Percentiles rank a stretch among this genome's conserved stretches.
These are phyloP conservation scores for Malurus cyaneus DNA, from an alignment of 2,113 vertebrate species.

Conservation along the genomic window DNA sequence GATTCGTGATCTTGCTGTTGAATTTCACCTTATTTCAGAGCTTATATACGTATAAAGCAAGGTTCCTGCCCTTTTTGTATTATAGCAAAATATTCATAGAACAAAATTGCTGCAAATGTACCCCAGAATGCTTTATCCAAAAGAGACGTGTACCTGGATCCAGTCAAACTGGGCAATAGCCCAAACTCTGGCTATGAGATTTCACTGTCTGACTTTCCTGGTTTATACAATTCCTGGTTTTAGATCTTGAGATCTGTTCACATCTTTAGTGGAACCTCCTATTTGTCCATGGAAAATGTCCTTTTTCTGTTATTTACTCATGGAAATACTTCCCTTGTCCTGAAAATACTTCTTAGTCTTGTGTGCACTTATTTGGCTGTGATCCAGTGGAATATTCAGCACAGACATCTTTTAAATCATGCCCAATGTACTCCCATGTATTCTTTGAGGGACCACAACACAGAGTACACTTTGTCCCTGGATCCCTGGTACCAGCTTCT, in stretches of 20 bases:
- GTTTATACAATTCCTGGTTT: not conserved
- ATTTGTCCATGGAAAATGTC: not conserved
- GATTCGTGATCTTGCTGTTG: not conserved
- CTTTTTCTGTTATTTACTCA: not conserved
- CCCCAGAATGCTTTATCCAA: not conserved
- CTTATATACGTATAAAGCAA: not conserved
- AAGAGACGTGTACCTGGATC: not conserved
- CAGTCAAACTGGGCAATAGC: not conserved
- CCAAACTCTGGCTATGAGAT: not conserved
- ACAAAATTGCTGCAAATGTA: not conserved
- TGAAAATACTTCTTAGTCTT: not conserved
- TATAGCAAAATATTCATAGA: not conserved
- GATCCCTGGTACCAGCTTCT: not conserved
- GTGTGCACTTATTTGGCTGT: not conserved
- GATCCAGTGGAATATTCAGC: not conserved
- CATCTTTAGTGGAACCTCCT: not conserved
- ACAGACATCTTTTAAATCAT: not conserved
- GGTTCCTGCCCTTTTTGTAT: not conserved
- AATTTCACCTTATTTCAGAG: not conserved
- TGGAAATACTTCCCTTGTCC: not conserved
- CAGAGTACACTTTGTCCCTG: not conserved
- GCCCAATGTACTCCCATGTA: not conserved
- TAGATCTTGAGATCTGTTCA: not conserved
- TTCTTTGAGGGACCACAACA: not conserved
- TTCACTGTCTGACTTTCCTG: accelerated